phyloP scores from a whole-genome alignment of 2,888 invertebrate species.

The Agrochola lychnidis region DNA sequence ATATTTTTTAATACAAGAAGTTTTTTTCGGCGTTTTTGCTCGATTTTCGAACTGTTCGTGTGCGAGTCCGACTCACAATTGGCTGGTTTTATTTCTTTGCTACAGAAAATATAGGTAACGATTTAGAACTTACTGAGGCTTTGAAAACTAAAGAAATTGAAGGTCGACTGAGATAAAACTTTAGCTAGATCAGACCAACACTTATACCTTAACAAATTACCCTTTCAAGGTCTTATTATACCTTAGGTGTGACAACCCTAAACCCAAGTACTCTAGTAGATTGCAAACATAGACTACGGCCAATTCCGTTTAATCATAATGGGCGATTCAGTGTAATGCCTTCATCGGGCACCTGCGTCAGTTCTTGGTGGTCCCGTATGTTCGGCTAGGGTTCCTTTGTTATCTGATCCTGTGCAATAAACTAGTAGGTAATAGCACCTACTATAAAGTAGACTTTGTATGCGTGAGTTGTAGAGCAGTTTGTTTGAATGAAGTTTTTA shows the following conservation, averaged over 20 bases:
- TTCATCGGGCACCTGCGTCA: slow-evolving; percentile 87
- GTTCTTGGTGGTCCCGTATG: slow-evolving; percentile 71
- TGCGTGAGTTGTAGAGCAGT: slow-evolving; percentile 26
- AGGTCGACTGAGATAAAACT: neutral
- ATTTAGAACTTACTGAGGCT: neutral
- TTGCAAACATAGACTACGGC: slow-evolving; percentile 83
- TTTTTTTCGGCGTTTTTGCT: too few species aligned
- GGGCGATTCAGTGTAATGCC: slow-evolving; percentile 87
- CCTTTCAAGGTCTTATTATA: slow-evolving; percentile 5
- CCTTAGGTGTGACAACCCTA: slow-evolving; percentile 56
- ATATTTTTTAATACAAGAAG: too few species aligned
- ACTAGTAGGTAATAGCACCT: slow-evolving; percentile 58
- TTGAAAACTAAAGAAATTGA: neutral
- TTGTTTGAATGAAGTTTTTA: slow-evolving; percentile 12
- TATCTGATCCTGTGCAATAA: slow-evolving; percentile 65
- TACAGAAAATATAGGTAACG: neutral
- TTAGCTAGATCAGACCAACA: neutral
- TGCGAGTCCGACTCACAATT: too few species aligned
- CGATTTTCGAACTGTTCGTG: too few species aligned
- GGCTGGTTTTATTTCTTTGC: neutral
- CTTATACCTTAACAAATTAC: neutral
- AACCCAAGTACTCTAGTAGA: slow-evolving; percentile 76
- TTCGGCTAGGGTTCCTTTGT: slow-evolving; percentile 61
- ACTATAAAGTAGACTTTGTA: slow-evolving; percentile 46
- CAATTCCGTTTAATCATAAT: slow-evolving; percentile 86